Conservation (phyloP, 2,797 vertebrate species). For the Halcyon smyrnensis region DNA sequence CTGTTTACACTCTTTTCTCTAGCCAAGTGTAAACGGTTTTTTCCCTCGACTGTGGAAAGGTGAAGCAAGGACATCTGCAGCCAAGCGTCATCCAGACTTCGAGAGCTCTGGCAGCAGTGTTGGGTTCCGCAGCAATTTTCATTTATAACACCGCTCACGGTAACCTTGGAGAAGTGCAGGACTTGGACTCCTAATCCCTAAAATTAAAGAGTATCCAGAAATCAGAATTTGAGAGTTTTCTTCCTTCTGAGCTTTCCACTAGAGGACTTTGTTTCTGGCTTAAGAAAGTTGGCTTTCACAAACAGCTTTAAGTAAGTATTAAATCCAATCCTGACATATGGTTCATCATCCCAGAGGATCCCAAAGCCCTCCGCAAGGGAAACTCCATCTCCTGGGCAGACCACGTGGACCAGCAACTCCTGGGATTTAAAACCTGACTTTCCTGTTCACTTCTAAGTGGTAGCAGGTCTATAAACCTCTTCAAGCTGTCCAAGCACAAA, state of each 20-base stretch:
- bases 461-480: neutral
- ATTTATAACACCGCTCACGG: neutral
- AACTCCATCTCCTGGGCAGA: neutral
- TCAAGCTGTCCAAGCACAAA: rapidly evolving
- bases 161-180: neutral
- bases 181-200: neutral
- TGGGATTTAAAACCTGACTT: neutral
- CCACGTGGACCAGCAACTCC: neutral
- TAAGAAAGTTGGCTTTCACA: neutral
- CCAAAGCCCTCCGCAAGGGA: neutral
- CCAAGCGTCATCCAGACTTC: neutral
- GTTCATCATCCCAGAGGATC: neutral
- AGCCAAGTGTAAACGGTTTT: neutral
- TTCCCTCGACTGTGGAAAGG: neutral
- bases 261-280: neutral
- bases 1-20: neutral
- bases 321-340: neutral
- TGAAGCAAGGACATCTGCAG: slow-evolving; percentile 47
- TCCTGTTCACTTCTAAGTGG: rapidly evolving
- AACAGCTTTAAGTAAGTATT: neutral
- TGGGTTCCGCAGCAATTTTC: neutral
- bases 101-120: neutral
- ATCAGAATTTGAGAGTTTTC: neutral
- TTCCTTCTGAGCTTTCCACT: neutral
- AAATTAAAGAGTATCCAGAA: neutral